Percentiles rank a stretch among this genome's conserved stretches.
These are phyloP conservation scores for Caenorhabditis wallacei DNA, from an alignment of 2,888 invertebrate genomes.

Conservation along the genomic window DNA sequence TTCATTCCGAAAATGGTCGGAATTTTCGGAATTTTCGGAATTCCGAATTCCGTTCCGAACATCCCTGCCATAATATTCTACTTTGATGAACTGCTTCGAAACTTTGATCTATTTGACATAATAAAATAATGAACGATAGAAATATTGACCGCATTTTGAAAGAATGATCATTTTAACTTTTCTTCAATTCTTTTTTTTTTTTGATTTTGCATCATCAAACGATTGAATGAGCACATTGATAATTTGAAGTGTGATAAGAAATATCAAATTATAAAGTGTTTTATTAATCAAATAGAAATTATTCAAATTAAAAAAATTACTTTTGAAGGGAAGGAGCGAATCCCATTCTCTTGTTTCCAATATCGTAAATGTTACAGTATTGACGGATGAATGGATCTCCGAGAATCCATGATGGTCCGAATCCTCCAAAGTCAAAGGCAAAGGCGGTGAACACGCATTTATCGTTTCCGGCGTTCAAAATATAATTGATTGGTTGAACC, in stretches of 20 bases:
- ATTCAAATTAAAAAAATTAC: no score
- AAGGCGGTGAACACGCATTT: conserved; percentile 68
- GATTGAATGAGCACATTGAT: conserved; percentile 1
- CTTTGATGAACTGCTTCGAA: conserved; percentile 71
- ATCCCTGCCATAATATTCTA: no score
- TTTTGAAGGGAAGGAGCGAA: conserved; percentile 67
- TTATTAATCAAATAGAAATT: no score
- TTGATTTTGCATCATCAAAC: conserved; percentile 45
- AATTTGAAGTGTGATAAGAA: conserved; percentile 23
- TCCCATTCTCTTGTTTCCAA: conserved; percentile 74
- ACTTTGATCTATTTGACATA: not conserved
- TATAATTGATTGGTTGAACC: conserved; percentile 57
- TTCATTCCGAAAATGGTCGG: no score
- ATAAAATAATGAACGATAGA: no score
- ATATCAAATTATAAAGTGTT: no score
- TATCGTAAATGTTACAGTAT: conserved; percentile 77
- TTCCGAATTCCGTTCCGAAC: no score
- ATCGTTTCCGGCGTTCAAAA: conserved; percentile 46
- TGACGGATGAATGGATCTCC: conserved; percentile 74
- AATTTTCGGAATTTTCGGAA: no score
- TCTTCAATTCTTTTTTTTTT: not conserved
- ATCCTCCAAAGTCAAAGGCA: conserved; percentile 70
- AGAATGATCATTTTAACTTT: not conserved
- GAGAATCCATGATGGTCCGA: conserved; percentile 71
- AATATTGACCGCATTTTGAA: conserved; percentile 4